These are phyloP conservation scores for Sorex maritimensis DNA, from an alignment of 2,797 vertebrate genomes.

Conservation along the genomic window DNA sequence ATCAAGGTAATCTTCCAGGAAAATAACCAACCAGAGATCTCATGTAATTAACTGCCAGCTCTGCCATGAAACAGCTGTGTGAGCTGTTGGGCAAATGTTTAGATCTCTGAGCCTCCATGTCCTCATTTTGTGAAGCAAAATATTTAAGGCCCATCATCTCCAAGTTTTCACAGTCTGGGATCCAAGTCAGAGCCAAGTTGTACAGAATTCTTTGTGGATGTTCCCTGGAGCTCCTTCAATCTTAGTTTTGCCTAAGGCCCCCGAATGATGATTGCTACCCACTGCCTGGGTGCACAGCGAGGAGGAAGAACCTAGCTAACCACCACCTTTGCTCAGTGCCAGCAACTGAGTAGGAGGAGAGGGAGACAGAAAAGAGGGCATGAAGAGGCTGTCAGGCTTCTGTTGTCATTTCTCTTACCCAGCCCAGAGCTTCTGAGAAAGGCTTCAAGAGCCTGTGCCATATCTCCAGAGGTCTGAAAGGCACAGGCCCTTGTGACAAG, in stretches of 20 bases:
- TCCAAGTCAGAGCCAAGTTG: neutral
- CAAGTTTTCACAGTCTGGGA: neutral
- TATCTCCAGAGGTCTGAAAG: neutral
- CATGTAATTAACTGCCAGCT: neutral
- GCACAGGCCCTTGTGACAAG: fast-evolving
- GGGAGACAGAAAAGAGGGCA: neutral
- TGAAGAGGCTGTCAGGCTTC: no score
- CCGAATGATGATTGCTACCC: neutral
- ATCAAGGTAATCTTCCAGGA: neutral
- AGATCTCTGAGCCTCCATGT: neutral
- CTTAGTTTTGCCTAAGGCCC: neutral
- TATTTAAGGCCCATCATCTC: neutral
- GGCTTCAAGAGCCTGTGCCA: neutral
- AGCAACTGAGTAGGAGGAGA: neutral
- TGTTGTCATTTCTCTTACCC: neutral
- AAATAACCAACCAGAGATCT: neutral
- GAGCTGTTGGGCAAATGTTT: neutral
- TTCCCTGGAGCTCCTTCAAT: neutral
- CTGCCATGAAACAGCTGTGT: neutral
- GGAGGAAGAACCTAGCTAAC: neutral
- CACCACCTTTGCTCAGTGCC: neutral
- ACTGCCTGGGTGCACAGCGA: fast-evolving
- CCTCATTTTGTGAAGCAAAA: neutral
- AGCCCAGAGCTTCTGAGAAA: neutral
- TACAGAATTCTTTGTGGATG: neutral